These are phyloP conservation scores for Eumacrocentrus americanus DNA, from an alignment of 2,888 invertebrate genomes.

Conservation along the genomic window DNA sequence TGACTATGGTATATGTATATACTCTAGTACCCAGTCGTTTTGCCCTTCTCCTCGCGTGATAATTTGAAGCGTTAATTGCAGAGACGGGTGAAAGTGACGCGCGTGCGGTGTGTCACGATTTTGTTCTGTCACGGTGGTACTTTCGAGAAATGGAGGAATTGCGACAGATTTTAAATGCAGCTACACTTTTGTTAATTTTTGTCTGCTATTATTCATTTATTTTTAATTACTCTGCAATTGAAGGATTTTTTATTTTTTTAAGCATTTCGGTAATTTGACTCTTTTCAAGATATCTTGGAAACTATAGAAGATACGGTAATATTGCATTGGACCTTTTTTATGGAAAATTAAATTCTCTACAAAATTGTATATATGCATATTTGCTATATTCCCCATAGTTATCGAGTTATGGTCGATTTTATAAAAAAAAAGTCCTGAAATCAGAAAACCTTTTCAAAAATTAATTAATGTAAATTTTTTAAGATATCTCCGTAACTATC, in stretches of 20 bases:
- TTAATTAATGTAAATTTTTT: too few relatives aligned
- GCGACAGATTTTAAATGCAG: background rate
- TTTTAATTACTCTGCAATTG: background rate
- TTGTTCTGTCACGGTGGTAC: slow-evolving; percentile 37
- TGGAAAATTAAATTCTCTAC: too few relatives aligned
- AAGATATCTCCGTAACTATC: too few relatives aligned
- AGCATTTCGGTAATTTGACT: too few relatives aligned
- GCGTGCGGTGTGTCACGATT: slow-evolving; percentile 38
- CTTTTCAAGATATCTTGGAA: background rate
- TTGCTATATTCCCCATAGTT: too few relatives aligned
- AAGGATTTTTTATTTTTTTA: too few relatives aligned
- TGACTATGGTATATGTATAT: background rate
- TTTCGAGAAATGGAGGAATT: background rate
- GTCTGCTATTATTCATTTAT: background rate
- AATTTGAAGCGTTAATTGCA: slow-evolving; percentile 41
- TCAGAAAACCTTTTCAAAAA: too few relatives aligned
- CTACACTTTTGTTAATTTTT: background rate
- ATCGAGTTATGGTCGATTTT: too few relatives aligned
- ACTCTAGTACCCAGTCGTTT: slow-evolving; percentile 16
- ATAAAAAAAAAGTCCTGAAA: too few relatives aligned
- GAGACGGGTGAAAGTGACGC: slow-evolving; percentile 39
- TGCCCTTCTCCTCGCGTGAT: slow-evolving; percentile 37
- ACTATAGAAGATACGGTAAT: background rate
- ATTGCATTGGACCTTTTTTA: background rate
- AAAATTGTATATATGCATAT: too few relatives aligned